Conservation (phyloP, 2,113 vertebrate species). For the Hippocampus barbouri region DNA sequence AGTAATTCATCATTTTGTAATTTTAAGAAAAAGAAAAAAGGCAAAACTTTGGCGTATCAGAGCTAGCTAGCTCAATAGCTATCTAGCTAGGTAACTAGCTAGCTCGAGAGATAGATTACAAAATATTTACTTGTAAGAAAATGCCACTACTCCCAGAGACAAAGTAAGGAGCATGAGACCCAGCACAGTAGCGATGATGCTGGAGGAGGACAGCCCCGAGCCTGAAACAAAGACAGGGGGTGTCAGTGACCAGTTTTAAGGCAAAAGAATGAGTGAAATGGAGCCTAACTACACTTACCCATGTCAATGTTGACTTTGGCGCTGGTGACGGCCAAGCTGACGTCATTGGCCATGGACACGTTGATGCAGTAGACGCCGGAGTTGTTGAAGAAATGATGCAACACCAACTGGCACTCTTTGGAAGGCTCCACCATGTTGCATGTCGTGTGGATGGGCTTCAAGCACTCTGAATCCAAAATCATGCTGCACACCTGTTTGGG, state of each 20-base stretch:
- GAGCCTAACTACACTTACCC: slow-evolving; percentile 34
- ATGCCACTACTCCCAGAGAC: slow-evolving; percentile 65
- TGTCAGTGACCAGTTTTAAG: neutral
- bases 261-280: neutral
- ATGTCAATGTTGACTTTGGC: slow-evolving; percentile 78
- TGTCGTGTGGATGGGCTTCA: slow-evolving; percentile 66
- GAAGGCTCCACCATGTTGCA: slow-evolving; percentile 78
- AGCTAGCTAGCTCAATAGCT: too few species aligned
- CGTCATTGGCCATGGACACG: slow-evolving; percentile 83
- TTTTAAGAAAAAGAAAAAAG: too few species aligned
- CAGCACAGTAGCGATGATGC: slow-evolving; percentile 62
- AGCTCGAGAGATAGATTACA: neutral
- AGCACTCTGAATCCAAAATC: slow-evolving; percentile 81
- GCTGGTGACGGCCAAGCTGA: slow-evolving; percentile 80
- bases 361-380: slow-evolving; percentile 89
- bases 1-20: neutral
- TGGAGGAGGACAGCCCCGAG: slow-evolving; percentile 50
- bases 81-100: neutral
- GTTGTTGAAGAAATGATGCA: slow-evolving; percentile 81
- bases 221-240: slow-evolving; percentile 44
- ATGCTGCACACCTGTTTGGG: slow-evolving; percentile 87
- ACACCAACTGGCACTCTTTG: slow-evolving; percentile 79
- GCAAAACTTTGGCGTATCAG: too few species aligned
- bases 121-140: slow-evolving; percentile 76
- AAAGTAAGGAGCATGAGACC: slow-evolving; percentile 68